Percentiles rank a stretch among this genome's conserved stretches.
These are phyloP conservation scores for Myopa testacea DNA, from an alignment of 2,888 invertebrate species.

Conservation along the genomic window DNA sequence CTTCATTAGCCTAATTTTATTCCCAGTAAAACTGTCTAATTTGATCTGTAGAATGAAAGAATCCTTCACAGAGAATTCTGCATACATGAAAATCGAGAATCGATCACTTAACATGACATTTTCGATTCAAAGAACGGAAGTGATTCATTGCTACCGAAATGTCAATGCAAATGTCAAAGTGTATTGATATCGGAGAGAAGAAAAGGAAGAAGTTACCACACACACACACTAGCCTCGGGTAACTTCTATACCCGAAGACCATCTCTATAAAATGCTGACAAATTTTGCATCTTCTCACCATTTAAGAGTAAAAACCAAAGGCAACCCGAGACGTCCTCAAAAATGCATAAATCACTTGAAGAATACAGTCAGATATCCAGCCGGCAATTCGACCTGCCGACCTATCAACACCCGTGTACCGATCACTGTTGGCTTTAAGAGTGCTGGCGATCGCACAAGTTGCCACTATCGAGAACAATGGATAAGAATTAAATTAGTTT, in stretches of 20 bases:
- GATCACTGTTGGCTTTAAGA: neutral
- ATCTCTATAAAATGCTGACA: neutral
- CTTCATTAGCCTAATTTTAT: too few species aligned
- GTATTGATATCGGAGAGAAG: neutral
- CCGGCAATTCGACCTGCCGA: neutral
- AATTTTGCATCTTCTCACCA: conserved; percentile 35
- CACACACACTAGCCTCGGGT: conserved; percentile 4
- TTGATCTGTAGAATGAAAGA: too few species aligned
- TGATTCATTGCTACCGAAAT: conserved; percentile 23
- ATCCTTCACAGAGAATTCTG: too few species aligned
- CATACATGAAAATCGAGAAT: neutral
- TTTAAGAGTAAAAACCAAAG: neutral
- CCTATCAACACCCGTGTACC: conserved; percentile 31
- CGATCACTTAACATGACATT: conserved; percentile 14
- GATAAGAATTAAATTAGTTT: conserved; percentile 52
- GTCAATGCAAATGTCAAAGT: neutral
- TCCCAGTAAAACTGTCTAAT: too few species aligned
- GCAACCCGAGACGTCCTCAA: conserved; percentile 47
- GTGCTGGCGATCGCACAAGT: conserved; percentile 31
- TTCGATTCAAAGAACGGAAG: neutral
- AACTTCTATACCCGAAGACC: neutral
- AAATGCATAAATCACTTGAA: conserved; percentile 59
- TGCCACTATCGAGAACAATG: conserved; percentile 22
- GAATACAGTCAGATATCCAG: neutral
- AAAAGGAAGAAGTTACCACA: neutral